Conservation (phyloP, 2,888 invertebrate genomes). For the Drosophila leonis region DNA sequence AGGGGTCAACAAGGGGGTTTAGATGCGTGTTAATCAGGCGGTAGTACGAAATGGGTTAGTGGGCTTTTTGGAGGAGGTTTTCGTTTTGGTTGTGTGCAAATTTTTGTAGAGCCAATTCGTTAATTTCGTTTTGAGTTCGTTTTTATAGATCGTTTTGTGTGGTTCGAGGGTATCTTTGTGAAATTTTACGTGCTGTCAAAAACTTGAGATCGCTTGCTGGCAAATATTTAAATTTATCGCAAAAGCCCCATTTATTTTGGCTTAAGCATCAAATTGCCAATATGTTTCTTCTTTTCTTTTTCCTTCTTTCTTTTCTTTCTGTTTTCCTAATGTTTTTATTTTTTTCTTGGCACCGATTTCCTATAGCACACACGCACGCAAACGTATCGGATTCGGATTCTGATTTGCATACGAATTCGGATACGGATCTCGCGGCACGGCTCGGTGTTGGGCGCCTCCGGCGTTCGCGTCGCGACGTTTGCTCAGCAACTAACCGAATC, state of each 20-base stretch:
- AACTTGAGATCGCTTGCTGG: conserved; percentile 63
- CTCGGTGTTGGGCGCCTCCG: conserved; percentile 54
- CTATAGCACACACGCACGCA: conserved; percentile 58
- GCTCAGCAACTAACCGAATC: conserved; percentile 62
- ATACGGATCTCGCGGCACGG: conserved; percentile 60
- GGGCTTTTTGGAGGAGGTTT: conserved; percentile 2
- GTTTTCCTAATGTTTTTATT: conserved; percentile 2
- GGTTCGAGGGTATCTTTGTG: conserved; percentile 36
- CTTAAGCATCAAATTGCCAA: conserved; percentile 71
- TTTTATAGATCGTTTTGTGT: conserved; percentile 17
- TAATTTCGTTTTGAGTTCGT: conserved; percentile 44
- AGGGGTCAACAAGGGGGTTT: background rate
- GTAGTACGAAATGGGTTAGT: conserved; percentile 32
- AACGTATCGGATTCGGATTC: conserved; percentile 59
- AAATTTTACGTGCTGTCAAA: conserved; percentile 60
- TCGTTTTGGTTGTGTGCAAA: conserved; percentile 44
- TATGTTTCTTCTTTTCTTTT: conserved; percentile 44
- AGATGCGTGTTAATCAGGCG: conserved; percentile 38
- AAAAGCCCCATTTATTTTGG: conserved; percentile 62
- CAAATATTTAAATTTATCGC: conserved; percentile 55
- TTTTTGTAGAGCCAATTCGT: conserved; percentile 33
- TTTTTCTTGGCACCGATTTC: conserved; percentile 59
- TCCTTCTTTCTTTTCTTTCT: conserved; percentile 15
- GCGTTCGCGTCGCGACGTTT: conserved; percentile 62
- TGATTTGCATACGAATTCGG: conserved; percentile 48